Conservation (phyloP, 2,797 vertebrate species). For the Melanotaenia pygmaea region DNA sequence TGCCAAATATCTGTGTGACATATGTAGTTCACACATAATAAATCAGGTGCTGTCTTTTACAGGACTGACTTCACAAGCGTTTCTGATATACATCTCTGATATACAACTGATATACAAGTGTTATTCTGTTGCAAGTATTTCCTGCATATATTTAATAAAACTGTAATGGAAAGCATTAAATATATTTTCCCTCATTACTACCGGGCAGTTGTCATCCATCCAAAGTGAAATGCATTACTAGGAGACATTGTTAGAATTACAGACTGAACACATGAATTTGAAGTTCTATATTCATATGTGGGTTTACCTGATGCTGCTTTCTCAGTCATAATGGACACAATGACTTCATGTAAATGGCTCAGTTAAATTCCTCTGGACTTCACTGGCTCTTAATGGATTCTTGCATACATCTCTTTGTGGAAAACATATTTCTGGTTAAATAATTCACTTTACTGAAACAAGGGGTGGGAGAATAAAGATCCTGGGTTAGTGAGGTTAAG, state of each 20-base stretch:
- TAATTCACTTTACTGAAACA: neutral
- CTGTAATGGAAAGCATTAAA: neutral
- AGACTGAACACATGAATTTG: neutral
- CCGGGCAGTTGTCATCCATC: neutral
- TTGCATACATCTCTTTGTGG: neutral
- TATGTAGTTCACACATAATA: too few relatives aligned
- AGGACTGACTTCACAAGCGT: too few relatives aligned
- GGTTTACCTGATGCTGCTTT: neutral
- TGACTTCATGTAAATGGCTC: neutral
- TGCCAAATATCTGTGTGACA: too few relatives aligned
- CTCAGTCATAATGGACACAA: neutral
- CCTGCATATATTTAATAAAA: neutral
- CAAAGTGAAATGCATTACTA: neutral
- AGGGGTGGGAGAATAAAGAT: constrained; percentile 2
- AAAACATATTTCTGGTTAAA: neutral
- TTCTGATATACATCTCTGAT: too few relatives aligned
- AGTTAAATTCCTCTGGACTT: neutral
- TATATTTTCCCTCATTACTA: neutral
- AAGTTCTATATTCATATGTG: too few relatives aligned
- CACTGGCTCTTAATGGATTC: neutral
- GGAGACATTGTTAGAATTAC: neutral
- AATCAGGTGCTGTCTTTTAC: too few relatives aligned
- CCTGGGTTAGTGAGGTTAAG: neutral
- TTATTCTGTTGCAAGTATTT: neutral
- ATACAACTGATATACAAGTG: neutral